Conservation (phyloP, 2,797 vertebrate species). For the Anguilla marmorata region DNA sequence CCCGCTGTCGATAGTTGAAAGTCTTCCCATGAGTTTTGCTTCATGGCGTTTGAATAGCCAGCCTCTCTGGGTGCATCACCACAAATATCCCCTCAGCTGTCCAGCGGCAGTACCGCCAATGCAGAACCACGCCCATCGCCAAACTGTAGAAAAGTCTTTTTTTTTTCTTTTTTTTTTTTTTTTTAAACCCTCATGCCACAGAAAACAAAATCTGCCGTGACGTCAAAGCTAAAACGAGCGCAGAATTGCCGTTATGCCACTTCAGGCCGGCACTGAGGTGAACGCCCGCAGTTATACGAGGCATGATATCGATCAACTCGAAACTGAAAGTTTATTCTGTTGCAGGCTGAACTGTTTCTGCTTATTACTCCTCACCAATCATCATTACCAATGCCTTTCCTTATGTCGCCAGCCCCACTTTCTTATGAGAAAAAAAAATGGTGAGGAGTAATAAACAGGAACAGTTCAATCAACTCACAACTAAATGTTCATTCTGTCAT, state of each 20-base stretch:
- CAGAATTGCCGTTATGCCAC: not conserved
- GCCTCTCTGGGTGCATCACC: not conserved
- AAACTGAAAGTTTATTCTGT: not conserved
- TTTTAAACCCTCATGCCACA: too few species aligned
- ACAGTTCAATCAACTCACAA: not conserved
- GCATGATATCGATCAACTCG: not conserved
- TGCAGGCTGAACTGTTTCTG: not conserved
- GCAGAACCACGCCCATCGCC: not conserved
- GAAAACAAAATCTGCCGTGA: not conserved
- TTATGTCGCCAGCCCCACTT: not conserved
- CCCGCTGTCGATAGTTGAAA: slow-evolving; percentile 3
- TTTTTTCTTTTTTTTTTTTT: not conserved
- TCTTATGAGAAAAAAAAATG: too few species aligned
- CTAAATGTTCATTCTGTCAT: not conserved
- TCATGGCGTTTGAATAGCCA: not conserved
- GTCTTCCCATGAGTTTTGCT: slow-evolving; percentile 10
- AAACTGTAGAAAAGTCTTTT: not conserved
- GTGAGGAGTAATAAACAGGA: too few species aligned
- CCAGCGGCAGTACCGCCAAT: not conserved
- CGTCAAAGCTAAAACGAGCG: not conserved
- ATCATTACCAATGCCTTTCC: not conserved
- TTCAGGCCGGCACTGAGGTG: not conserved
- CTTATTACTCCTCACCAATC: not conserved
- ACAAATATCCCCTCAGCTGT: slow-evolving; percentile 31
- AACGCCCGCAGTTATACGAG: not conserved